Evolutionary conservation across 1,140 invertebrate genomes (phyloP).

Genomic region (Microplitis mediator): DNA sequence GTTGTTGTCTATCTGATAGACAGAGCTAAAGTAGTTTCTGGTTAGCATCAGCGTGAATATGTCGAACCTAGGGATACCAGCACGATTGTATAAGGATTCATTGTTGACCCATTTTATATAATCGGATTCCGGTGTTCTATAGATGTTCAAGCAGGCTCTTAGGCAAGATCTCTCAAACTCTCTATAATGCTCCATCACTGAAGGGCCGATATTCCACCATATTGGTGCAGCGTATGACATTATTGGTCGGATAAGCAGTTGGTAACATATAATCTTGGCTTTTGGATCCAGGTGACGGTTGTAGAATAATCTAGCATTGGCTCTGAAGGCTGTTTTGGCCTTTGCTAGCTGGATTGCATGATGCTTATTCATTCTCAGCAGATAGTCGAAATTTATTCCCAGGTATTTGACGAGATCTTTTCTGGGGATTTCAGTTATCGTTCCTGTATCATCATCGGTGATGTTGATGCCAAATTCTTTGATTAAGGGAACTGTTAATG

Average conservation of each 20-base stretch:
- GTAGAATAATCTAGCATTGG: conserved; percentile 4
- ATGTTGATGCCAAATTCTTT: neutral
- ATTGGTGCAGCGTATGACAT: conserved; percentile 6
- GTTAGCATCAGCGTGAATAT: too few species aligned
- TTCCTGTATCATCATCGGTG: neutral
- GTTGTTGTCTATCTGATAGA: too few species aligned
- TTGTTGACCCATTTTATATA: neutral
- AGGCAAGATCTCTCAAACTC: too few species aligned
- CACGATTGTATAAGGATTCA: neutral
- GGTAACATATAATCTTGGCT: conserved; percentile 21
- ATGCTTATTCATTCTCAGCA: conserved; percentile 1
- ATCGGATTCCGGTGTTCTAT: too few species aligned
- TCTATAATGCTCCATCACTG: too few species aligned
- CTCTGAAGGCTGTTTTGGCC: neutral
- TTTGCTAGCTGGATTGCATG: neutral
- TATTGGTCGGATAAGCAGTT: conserved; percentile 2
- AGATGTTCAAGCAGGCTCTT: too few species aligned
- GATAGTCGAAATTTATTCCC: conserved; percentile 1
- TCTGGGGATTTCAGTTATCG: neutral
- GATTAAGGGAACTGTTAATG: neutral
- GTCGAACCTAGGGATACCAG: neutral
- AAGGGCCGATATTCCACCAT: conserved; percentile 2
- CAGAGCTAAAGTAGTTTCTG: too few species aligned
- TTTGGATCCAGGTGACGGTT: neutral
- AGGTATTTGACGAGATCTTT: conserved; percentile 10